These are phyloP conservation scores for Holocentrus rufus DNA, from an alignment of 2,797 vertebrate genomes.

Conservation along the genomic window DNA sequence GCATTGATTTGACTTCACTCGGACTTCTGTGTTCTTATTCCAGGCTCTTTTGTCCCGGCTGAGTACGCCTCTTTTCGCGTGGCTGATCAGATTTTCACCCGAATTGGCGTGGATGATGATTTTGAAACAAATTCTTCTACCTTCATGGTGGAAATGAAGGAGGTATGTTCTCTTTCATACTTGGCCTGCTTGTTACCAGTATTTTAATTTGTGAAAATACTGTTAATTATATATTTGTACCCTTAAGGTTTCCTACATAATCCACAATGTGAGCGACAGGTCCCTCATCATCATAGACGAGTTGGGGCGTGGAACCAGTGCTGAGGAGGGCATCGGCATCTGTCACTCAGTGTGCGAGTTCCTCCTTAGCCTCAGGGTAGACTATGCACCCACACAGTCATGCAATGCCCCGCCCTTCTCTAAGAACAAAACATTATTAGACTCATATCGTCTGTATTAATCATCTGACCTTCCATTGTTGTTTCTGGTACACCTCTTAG, in stretches of 20 bases:
- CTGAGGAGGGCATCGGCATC: constrained; percentile 96
- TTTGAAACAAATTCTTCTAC: constrained; percentile 98
- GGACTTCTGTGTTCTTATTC: constrained; percentile 31
- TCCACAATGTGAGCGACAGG: constrained; percentile 91
- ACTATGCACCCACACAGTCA: background rate
- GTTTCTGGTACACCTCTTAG: constrained; percentile 10
- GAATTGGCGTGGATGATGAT: constrained; percentile 97
- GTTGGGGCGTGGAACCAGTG: constrained; percentile 94
- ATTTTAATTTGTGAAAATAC: background rate
- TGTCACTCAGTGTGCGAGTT: constrained; percentile 95
- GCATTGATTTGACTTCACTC: background rate
- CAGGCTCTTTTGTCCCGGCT: constrained; percentile 95
- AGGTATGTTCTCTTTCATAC: constrained; percentile 80
- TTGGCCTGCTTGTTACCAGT: background rate
- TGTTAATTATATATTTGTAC: constrained; percentile 37
- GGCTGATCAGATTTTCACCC: constrained; percentile 95
- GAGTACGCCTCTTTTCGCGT: constrained; percentile 94
- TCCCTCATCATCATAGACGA: constrained; percentile 97
- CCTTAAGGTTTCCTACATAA: constrained; percentile 92
- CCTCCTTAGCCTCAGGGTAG: constrained; percentile 93
- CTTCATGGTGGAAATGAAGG: constrained; percentile 99
- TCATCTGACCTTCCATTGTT: background rate
- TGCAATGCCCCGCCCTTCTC: constrained; percentile 26
- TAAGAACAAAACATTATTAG: constrained; percentile 35
- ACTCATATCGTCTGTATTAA: constrained; percentile 14